phyloP scores from a whole-genome alignment of 2,113 vertebrate species.

The Actenoides hombroni region DNA sequence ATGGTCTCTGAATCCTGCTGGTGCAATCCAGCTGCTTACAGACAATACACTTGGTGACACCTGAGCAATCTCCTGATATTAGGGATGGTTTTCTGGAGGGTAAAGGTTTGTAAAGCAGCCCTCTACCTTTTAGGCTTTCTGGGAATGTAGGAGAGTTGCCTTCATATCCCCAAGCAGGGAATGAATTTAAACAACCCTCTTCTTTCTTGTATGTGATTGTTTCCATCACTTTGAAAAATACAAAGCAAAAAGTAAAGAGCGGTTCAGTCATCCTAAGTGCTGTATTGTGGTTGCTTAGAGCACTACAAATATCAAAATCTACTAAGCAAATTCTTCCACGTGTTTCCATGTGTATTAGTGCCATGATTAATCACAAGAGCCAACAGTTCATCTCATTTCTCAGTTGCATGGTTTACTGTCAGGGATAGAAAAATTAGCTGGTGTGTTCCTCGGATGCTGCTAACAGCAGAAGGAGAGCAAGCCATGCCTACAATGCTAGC shows the following conservation, averaged over 20 bases:
- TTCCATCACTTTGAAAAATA: not conserved
- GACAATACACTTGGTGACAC: not conserved
- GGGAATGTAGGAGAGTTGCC: not conserved
- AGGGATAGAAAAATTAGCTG: not conserved
- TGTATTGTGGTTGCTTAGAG: not conserved
- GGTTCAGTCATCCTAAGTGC: not conserved
- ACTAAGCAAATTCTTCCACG: fast-evolving
- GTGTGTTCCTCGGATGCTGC: not conserved
- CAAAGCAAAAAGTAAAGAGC: not conserved
- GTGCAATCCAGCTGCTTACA: not conserved
- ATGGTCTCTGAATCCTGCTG: not conserved
- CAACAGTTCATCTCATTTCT: not conserved
- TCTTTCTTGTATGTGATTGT: not conserved
- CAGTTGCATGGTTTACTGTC: fast-evolving
- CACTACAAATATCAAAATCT: not conserved
- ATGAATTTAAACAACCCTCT: not conserved
- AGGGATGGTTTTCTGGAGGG: not conserved
- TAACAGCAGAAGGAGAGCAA: not conserved
- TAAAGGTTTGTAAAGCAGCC: not conserved
- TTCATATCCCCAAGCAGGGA: not conserved
- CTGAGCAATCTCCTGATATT: not conserved
- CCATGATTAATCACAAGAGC: not conserved
- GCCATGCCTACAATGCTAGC: fast-evolving
- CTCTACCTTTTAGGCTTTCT: not conserved
- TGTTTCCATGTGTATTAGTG: fast-evolving